These are phyloP conservation scores for Adoxophyes honmai DNA, from an alignment of 1,140 invertebrate genomes.

Conservation along the genomic window DNA sequence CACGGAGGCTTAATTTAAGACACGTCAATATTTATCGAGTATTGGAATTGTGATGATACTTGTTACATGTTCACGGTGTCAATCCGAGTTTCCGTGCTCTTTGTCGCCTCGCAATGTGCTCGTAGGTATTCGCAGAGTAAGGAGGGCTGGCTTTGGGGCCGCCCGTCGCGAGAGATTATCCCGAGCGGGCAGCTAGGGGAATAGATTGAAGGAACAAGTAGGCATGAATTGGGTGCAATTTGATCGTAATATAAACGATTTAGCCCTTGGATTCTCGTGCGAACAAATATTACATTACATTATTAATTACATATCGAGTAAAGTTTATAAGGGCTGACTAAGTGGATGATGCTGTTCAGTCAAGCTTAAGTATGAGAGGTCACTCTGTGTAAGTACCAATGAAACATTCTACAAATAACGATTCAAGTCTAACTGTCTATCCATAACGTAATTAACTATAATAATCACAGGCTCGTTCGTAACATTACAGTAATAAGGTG, in stretches of 20 bases:
- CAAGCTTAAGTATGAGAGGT: too few species aligned
- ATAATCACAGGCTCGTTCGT: too few species aligned
- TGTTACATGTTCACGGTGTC: not conserved
- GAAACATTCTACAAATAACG: too few species aligned
- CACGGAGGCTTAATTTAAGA: not conserved
- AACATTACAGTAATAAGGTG: too few species aligned
- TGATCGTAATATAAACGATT: conserved; percentile 2
- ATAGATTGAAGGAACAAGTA: conserved; percentile 11
- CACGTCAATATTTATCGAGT: not conserved
- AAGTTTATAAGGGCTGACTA: too few species aligned
- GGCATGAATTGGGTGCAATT: not conserved
- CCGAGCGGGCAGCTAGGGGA: conserved; percentile 7
- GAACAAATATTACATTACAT: too few species aligned
- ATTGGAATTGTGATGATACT: not conserved
- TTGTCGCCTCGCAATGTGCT: not conserved
- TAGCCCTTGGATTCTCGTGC: not conserved
- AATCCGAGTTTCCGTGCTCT: not conserved
- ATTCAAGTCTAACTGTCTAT: too few species aligned
- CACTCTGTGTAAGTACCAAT: too few species aligned
- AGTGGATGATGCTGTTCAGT: too few species aligned
- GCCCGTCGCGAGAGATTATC: conserved; percentile 10
- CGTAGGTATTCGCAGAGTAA: conserved; percentile 4
- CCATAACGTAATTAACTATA: too few species aligned
- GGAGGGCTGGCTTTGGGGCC: not conserved
- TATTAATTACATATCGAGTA: too few species aligned